Conservation (phyloP, 1,140 invertebrate species). For the Rhagoletis pomonella region DNA sequence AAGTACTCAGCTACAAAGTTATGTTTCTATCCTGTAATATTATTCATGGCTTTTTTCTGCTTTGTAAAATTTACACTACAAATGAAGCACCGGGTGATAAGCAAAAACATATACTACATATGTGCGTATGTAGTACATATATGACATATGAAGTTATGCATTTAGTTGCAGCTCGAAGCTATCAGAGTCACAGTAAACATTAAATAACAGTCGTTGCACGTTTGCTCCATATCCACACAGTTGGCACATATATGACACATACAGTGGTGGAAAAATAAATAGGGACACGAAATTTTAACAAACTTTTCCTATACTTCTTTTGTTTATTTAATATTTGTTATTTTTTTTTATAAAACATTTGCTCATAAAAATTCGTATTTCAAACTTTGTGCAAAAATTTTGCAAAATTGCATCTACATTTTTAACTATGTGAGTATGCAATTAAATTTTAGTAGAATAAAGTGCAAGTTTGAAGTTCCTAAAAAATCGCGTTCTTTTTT, state of each 20-base stretch:
- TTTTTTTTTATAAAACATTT: no score
- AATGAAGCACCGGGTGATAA: neutral
- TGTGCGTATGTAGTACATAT: neutral
- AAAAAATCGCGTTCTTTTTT: no score
- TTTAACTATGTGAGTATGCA: no score
- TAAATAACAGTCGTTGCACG: constrained; percentile 12
- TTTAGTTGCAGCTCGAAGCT: neutral
- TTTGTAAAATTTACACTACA: neutral
- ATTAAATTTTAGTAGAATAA: no score
- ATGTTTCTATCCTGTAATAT: neutral
- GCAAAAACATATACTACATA: neutral
- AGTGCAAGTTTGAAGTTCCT: no score
- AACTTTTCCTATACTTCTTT: no score
- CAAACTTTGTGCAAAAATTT: no score
- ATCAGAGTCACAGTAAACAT: neutral
- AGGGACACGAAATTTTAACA: no score
- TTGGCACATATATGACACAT: neutral
- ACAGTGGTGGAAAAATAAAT: neutral
- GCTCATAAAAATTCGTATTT: no score
- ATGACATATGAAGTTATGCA: neutral
- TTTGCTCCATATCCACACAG: neutral
- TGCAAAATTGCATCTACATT: no score
- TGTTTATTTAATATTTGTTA: no score
- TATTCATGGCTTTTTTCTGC: neutral
- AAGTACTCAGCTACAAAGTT: no score